Conservation (phyloP, 2,797 vertebrate genomes). For the Rhynchotus rufescens region DNA sequence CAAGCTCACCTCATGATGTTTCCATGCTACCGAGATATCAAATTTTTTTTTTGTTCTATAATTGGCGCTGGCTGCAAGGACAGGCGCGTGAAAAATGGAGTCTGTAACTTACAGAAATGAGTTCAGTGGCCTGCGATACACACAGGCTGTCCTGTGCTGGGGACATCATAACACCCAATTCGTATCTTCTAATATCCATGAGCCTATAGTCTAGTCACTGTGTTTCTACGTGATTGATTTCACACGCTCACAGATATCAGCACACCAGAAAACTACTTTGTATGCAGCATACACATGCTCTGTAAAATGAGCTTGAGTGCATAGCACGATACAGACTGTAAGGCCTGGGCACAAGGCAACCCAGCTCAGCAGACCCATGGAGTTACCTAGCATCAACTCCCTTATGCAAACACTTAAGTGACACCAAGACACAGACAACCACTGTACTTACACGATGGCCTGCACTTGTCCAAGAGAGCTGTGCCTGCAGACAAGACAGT, state of each 20-base stretch:
- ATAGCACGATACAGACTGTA: background rate
- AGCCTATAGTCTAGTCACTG: background rate
- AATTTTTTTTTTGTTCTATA: background rate
- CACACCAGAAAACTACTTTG: background rate
- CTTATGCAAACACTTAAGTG: background rate
- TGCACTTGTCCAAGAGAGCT: background rate
- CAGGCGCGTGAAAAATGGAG: background rate
- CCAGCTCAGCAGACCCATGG: background rate
- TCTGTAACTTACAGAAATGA: background rate
- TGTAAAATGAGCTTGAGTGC: background rate
- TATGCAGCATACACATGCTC: fast-evolving
- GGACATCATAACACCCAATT: background rate
- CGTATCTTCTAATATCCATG: fast-evolving
- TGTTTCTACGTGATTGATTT: background rate
- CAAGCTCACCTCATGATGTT: background rate
- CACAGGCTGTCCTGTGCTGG: background rate
- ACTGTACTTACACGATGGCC: fast-evolving
- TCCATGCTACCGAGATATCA: background rate
- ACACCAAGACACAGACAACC: fast-evolving
- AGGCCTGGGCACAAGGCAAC: background rate
- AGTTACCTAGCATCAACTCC: background rate
- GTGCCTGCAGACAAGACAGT: background rate
- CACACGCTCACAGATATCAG: background rate
- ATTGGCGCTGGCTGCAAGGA: background rate
- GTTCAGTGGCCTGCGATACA: background rate